These are phyloP conservation scores for Scaptodrosophila lebanonensis DNA, from an alignment of 1,140 invertebrate genomes.

Conservation along the genomic window DNA sequence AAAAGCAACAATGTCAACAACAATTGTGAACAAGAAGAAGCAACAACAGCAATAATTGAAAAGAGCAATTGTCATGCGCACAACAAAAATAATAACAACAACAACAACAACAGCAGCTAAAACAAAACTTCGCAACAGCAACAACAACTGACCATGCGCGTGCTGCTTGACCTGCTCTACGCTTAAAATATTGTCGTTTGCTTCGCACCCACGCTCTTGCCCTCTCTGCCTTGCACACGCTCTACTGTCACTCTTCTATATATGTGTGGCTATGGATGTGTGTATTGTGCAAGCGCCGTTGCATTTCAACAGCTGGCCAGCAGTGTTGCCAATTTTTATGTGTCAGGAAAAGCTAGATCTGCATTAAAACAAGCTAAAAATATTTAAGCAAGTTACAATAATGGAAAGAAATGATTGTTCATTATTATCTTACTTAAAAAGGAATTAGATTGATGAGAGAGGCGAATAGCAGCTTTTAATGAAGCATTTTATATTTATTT, in stretches of 20 bases:
- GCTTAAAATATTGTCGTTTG: conserved; percentile 8
- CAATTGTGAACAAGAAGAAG: conserved; percentile 24
- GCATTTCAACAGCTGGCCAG: conserved; percentile 60
- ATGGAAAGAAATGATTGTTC: no score
- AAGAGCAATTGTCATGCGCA: not conserved
- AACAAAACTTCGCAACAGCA: conserved; percentile 23
- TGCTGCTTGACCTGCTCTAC: conserved; percentile 55
- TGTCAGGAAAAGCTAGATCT: no score
- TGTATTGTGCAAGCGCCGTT: conserved; percentile 35
- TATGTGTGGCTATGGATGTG: conserved; percentile 6
- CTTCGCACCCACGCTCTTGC: conserved; percentile 45
- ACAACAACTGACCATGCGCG: conserved; percentile 44
- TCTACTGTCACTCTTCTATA: conserved; percentile 1
- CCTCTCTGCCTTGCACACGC: not conserved
- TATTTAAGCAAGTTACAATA: no score
- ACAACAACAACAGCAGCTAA: conserved; percentile 5
- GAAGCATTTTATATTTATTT: no score
- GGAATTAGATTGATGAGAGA: no score
- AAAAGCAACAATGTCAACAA: conserved; percentile 63
- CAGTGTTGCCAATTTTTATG: no score
- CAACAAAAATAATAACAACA: conserved; percentile 1
- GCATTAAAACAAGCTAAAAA: no score
- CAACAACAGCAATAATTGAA: conserved; percentile 4
- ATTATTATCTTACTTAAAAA: no score
- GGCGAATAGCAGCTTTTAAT: no score